Conservation (phyloP, 2,888 invertebrate species). For the Leptopilina syphax region DNA sequence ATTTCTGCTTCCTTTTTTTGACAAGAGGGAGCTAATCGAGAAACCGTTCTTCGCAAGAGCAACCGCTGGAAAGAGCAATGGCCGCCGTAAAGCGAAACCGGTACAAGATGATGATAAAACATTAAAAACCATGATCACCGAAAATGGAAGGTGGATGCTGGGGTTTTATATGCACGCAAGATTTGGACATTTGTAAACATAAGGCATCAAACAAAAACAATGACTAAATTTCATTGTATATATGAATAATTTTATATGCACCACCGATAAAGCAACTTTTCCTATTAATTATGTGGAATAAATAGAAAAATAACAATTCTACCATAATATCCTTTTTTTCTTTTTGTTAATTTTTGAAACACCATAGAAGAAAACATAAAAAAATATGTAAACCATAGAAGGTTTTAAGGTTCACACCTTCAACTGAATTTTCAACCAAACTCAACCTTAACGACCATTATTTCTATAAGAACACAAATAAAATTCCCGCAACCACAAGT, state of each 20-base stretch:
- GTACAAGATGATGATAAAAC: conserved; percentile 30
- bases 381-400: too few species aligned
- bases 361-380: too few species aligned
- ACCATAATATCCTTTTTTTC: too few species aligned
- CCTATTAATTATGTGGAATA: too few species aligned
- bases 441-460: too few species aligned
- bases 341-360: too few species aligned
- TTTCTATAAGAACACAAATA: too few species aligned
- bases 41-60: conserved; percentile 35
- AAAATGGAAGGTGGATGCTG: conserved; percentile 29
- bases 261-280: not conserved
- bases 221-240: not conserved
- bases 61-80: conserved; percentile 36
- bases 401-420: too few species aligned
- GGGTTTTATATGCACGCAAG: not conserved
- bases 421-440: too few species aligned
- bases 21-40: conserved; percentile 31
- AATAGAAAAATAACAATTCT: too few species aligned
- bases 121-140: conserved; percentile 20
- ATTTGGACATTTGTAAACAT: conserved; percentile 33
- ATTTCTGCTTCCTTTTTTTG: not conserved
- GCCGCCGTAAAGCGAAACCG: conserved; percentile 38
- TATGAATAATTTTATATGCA: not conserved
- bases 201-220: conserved; percentile 13
- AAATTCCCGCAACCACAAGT: too few species aligned